phyloP scores from a whole-genome alignment of 2,888 invertebrate genomes.

The Parnassius mnemosyne region DNA sequence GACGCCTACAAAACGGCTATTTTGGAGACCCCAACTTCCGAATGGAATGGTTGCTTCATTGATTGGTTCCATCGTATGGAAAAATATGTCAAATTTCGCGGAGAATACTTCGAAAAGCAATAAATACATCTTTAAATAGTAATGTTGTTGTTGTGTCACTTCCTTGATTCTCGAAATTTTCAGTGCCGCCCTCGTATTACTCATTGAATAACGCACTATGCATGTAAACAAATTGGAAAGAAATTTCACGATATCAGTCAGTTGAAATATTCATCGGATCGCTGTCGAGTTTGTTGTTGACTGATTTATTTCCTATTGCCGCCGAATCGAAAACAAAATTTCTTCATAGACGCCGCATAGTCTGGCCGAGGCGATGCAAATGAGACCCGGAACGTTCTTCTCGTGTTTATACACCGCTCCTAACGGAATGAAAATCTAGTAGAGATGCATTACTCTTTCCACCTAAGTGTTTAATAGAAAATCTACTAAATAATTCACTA shows the following conservation, averaged over 20 bases:
- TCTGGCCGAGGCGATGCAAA: conserved; percentile 56
- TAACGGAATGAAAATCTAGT: conserved; percentile 58
- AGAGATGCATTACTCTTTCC: conserved; percentile 70
- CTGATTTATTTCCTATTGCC: conserved; percentile 26
- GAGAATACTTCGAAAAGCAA: too few species aligned
- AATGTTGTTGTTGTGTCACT: too few species aligned
- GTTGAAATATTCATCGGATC: conserved; percentile 22
- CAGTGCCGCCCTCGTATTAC: too few species aligned
- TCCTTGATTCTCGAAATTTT: too few species aligned
- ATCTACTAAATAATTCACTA: conserved; percentile 70
- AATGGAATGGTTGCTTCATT: too few species aligned
- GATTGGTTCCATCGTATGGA: too few species aligned
- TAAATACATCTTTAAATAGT: too few species aligned
- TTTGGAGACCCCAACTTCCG: too few species aligned
- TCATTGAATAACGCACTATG: background rate
- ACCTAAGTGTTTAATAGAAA: conserved; percentile 70
- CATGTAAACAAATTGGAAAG: conserved; percentile 10
- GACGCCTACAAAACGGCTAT: too few species aligned
- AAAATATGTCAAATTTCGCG: too few species aligned
- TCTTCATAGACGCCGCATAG: conserved; percentile 31
- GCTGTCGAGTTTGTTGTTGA: conserved; percentile 18
- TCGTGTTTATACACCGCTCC: conserved; percentile 51
- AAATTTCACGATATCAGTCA: conserved; percentile 18
- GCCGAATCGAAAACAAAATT: conserved; percentile 25
- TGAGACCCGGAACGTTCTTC: conserved; percentile 38